These are phyloP conservation scores for Petromus typicus DNA, from an alignment of 2,113 vertebrate genomes.

Conservation along the genomic window DNA sequence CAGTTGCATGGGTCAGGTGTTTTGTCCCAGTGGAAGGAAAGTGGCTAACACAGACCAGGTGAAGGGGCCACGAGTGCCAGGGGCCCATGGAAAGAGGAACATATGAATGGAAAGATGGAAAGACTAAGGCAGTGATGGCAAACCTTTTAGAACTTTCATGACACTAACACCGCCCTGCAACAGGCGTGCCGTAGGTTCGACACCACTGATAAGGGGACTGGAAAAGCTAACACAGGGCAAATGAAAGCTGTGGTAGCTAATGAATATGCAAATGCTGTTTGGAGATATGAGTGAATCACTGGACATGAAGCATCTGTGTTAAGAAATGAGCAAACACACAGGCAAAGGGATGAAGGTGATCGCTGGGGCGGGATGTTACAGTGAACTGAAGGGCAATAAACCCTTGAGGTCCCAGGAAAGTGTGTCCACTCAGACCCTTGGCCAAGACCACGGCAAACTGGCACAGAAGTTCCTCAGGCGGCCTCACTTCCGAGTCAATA, in stretches of 20 bases:
- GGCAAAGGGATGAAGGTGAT: not conserved
- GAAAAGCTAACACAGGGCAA: too few species aligned
- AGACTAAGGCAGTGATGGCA: not conserved
- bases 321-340: too few species aligned
- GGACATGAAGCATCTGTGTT: too few species aligned
- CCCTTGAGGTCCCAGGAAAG: not conserved
- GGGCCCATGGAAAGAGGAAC: accelerated
- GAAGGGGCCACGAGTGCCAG: accelerated
- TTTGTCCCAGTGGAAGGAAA: not conserved
- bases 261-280: not conserved
- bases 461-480: not conserved
- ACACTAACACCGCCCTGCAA: not conserved
- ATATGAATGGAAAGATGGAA: not conserved
- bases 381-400: not conserved
- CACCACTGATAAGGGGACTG: not conserved
- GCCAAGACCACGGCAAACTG: not conserved
- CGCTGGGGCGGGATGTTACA: not conserved
- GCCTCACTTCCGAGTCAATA: slow-evolving; percentile 55
- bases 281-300: not conserved
- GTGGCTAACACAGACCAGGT: not conserved
- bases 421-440: not conserved
- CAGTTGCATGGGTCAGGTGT: not conserved
- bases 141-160: not conserved
- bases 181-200: not conserved
- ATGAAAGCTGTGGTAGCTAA: not conserved